phyloP scores from a whole-genome alignment of 2,113 vertebrate genomes.

The Heptranchias perlo region DNA sequence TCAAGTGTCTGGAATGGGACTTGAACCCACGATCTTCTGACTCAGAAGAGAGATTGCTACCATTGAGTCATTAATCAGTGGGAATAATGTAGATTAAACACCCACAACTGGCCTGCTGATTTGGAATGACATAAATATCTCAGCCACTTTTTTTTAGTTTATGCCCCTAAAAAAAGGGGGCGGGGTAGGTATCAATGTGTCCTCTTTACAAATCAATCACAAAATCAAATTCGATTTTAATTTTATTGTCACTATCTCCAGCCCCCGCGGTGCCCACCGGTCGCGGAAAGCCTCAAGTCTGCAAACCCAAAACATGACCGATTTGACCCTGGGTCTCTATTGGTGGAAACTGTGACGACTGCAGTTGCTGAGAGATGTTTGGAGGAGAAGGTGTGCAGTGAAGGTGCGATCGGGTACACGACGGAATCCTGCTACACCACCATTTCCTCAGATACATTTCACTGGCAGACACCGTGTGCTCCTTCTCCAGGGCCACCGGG shows the following conservation, averaged over 20 bases:
- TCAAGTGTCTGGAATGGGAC: not conserved
- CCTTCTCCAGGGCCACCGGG: too few relatives aligned
- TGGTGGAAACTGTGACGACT: not conserved
- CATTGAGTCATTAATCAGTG: not conserved
- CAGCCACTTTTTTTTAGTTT: too few relatives aligned
- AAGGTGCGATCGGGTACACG: slow-evolving; percentile 15
- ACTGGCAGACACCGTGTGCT: too few relatives aligned
- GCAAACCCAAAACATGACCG: slow-evolving; percentile 22
- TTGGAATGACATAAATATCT: not conserved
- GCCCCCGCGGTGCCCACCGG: too few relatives aligned
- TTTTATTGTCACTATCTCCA: too few relatives aligned
- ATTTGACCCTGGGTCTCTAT: not conserved
- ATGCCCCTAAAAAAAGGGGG: too few relatives aligned
- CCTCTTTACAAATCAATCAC: too few relatives aligned
- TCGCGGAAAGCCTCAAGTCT: too few relatives aligned
- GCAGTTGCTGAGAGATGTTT: slow-evolving; percentile 31
- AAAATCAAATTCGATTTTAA: too few relatives aligned
- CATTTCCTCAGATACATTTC: not conserved
- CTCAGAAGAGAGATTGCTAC: not conserved
- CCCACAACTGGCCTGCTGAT: not conserved
- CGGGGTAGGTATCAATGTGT: too few relatives aligned
- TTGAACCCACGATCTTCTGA: not conserved
- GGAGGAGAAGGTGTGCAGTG: slow-evolving; percentile 23
- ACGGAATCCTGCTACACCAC: not conserved
- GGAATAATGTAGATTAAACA: not conserved